These are phyloP conservation scores for Coelopa pilipes DNA, from an alignment of 2,888 invertebrate genomes.

Conservation along the genomic window DNA sequence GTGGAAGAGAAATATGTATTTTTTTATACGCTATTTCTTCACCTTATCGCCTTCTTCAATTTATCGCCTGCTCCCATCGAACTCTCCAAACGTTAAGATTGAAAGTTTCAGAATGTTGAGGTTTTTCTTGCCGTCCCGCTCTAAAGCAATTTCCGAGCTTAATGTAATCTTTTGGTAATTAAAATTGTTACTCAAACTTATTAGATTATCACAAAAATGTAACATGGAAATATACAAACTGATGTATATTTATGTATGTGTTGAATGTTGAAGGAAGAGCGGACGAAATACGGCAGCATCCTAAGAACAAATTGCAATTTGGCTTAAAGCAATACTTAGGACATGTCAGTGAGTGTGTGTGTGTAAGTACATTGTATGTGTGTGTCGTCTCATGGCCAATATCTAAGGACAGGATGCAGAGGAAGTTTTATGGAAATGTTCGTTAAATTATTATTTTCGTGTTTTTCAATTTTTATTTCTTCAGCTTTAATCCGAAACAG, in stretches of 20 bases:
- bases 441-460: too few species aligned
- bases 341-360: not conserved
- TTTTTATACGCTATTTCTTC: not conserved
- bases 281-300: not conserved
- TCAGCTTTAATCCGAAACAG: not conserved
- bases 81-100: not conserved
- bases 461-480: not conserved
- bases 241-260: not conserved
- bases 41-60: not conserved
- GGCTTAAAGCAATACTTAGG: conserved; percentile 26
- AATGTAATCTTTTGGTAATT: conserved; percentile 48
- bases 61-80: not conserved
- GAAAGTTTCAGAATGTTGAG: not conserved
- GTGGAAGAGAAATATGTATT: too few species aligned
- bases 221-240: not conserved
- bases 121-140: not conserved
- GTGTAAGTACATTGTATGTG: not conserved
- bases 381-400: not conserved
- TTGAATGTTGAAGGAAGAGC: not conserved
- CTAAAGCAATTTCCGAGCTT: conserved; percentile 50
- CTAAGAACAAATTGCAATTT: conserved; percentile 29
- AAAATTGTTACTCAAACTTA: conserved; percentile 42
- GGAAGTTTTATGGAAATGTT: too few species aligned
- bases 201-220: conserved; percentile 29
- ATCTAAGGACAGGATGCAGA: too few species aligned